Base-by-base conservation (phyloP, 2,113 vertebrate genomes). In the Furnarius figulus region DNA sequence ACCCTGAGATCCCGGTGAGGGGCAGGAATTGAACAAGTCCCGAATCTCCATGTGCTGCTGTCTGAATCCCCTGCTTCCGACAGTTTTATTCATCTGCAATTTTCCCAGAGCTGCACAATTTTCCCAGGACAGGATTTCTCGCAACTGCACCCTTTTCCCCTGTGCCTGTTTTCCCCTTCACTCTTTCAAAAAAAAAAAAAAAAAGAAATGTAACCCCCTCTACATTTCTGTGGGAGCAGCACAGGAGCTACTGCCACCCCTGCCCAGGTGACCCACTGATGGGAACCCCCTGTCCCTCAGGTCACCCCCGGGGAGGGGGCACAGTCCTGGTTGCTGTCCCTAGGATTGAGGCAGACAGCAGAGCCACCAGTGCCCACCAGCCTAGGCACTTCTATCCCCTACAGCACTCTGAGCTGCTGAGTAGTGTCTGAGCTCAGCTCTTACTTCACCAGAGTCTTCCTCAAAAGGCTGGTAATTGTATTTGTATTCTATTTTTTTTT, bases 141-240 rank as follows among this genome's bases (percentile, higher is more conserved):
- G 20, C 12, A 5, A 5, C 20, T 14, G 8, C 52, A 37, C 14
- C 33, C 31, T 33, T 58, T 73, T 27, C 5, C 9, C 8, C 20
- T 3, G 23, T 5, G 0, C 8, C 19, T 10, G 3, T n/a, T 61
- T 40, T 2, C 12, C 6, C n/a, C 3, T 28, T 6, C 27, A 7
- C 28, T 2, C 3, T n/a, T 37, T 42, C 40, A 0, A 37, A 4
- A 33, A 14, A n/a, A 10, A 33, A 10, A 5, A 12, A 58, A 59
- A 28, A 7, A 3, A 44, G 9, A 31, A 28, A 7, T 67, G 24
- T 19, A 17, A 44, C 6, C 7, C 23, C 4, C 37, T 22, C 40
- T 13, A 21, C 8, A 9, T 27, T 22, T 6, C 35, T 18, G 30
- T 27, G 24, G 49, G 40, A 79, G 33, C 27, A 70, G 33, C 25